Base-by-base conservation (phyloP, 2,113 vertebrate genomes). In the Myrmophylax atrothorax region DNA sequence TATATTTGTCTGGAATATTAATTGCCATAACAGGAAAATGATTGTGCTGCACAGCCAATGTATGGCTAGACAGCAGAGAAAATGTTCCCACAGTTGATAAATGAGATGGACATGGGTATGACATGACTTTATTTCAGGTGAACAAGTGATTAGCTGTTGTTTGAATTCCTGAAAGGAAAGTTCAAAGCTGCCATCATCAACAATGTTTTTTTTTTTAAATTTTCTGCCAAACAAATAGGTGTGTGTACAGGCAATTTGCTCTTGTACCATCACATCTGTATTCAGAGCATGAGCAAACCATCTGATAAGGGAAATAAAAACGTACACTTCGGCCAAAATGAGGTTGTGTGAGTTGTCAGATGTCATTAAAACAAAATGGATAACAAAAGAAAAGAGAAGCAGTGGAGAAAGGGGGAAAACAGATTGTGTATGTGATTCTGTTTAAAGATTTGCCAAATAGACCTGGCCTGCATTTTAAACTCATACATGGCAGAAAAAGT, bases 41-140 rank as follows among this genome's bases (percentile, higher is more conserved):
- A 84, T 89, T 72, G 47, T 92, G 35, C 17, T 81, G 56, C 35
- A n/a, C 47, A 88, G 40, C 25, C 63, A 74, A 49, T 37, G 46
- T 26, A 5, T n/a, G 69, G 77, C 66, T 76, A 93, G 90, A 80
- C 70, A 85, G 78, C 14, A 93, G 50, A 83, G 59, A 89, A 95
- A 93, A 91, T 59, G 55, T 91, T 95, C 69, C 55, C 75, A 66
- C 38, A 63, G 63, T 28, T 55, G 93, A 89, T 53, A 93, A 84
- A 83, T 59, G 11, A 53, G 20, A 38, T 26, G 29, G n/a, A 69
- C 77, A 62, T 2, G 4, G 40, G 20, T 38, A 68, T 20, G 55
- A n/a, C 31, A 42, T 53, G 67, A 83, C 62, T 91, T 95, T 90
- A 68, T 87, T 93, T 81, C 80, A 95, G 89, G 69, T 83, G n/a